Conservation (phyloP, 2,888 invertebrate genomes). For the Ophraella communa region DNA sequence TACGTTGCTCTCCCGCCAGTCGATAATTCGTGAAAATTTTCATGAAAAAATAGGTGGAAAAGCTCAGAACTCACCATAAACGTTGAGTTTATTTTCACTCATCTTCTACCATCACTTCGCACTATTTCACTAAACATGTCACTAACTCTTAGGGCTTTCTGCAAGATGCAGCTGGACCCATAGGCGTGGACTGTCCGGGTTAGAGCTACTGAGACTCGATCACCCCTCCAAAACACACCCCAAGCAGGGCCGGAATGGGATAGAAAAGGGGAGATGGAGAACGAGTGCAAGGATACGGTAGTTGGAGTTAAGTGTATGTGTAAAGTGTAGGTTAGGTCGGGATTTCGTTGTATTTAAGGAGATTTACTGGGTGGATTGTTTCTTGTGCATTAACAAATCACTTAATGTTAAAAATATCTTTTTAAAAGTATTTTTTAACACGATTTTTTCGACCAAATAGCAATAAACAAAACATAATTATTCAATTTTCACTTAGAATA, state of each 20-base stretch:
- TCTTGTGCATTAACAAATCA: background rate
- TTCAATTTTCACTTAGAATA: too few species aligned
- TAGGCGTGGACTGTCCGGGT: conserved; percentile 62
- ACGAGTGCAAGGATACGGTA: background rate
- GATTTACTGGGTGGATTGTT: background rate
- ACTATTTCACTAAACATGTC: conserved; percentile 53
- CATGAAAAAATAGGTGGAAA: background rate
- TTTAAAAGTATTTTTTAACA: too few species aligned
- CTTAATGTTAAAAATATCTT: too few species aligned
- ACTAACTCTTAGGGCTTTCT: conserved; percentile 54
- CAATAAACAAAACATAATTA: too few species aligned
- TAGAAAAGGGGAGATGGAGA: background rate
- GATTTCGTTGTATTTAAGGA: background rate
- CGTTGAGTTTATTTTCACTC: conserved; percentile 40
- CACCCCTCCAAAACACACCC: conserved; percentile 40
- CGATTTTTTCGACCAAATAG: too few species aligned
- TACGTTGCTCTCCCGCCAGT: conserved; percentile 16
- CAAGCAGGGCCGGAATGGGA: conserved; percentile 32
- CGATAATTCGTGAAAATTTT: background rate
- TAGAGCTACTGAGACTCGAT: conserved; percentile 31
- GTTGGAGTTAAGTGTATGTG: background rate
- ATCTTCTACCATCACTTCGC: conserved; percentile 54
- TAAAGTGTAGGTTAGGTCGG: conserved; percentile 17
- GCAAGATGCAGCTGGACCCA: conserved; percentile 59
- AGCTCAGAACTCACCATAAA: conserved; percentile 18